phyloP scores from a whole-genome alignment of 2,888 invertebrate genomes.

The Sinhomidia bicolor region DNA sequence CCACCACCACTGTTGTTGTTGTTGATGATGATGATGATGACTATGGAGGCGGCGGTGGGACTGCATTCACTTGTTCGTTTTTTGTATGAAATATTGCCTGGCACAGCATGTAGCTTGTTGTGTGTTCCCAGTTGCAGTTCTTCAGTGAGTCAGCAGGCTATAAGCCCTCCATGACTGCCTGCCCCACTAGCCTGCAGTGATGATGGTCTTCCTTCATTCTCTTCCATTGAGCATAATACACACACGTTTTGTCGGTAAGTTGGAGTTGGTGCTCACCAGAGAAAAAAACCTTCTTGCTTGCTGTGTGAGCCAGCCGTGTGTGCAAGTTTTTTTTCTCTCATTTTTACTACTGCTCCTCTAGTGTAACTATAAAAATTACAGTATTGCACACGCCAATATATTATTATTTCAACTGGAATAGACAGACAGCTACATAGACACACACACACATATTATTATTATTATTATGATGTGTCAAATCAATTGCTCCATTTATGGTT shows the following conservation, averaged over 20 bases:
- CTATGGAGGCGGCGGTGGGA: neutral
- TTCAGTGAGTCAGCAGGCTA: slow-evolving; percentile 31
- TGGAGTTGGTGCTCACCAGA: neutral
- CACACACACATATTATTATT: neutral
- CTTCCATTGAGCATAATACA: neutral
- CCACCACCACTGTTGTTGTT: neutral
- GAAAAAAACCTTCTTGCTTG: neutral
- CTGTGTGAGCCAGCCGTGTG: neutral
- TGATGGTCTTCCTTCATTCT: neutral
- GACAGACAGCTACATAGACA: neutral
- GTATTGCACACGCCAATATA: neutral
- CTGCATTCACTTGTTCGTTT: slow-evolving; percentile 35
- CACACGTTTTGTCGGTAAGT: too few relatives aligned
- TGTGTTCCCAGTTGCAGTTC: slow-evolving; percentile 32
- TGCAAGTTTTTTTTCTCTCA: neutral
- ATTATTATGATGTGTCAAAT: slow-evolving; percentile 25
- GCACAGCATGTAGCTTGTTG: slow-evolving; percentile 44
- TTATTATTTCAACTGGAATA: neutral
- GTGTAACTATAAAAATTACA: neutral
- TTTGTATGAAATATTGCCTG: slow-evolving; percentile 45
- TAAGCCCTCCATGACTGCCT: neutral
- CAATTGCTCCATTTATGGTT: slow-evolving; percentile 30
- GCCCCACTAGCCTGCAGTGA: slow-evolving; percentile 1
- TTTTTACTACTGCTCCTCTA: neutral
- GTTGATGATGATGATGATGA: slow-evolving; percentile 24